A percentile compares a stretch with the other conserved stretches of the same genome.
Evolutionary conservation across 2,113 vertebrate genomes (phyloP).

Genomic region (Arvicanthis niloticus): DNA sequence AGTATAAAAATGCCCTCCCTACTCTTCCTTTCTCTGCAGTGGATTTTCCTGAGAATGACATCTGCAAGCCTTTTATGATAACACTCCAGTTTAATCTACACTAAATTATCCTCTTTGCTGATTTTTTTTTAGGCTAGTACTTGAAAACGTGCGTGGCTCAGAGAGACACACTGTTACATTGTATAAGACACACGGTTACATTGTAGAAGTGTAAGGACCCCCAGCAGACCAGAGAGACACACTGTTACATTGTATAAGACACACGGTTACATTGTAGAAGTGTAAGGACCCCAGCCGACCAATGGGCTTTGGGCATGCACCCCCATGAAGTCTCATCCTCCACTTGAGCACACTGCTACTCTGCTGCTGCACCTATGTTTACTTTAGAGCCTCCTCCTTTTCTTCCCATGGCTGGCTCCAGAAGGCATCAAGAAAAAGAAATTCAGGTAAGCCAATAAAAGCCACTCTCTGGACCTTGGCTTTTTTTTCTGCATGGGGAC

Average conservation of each 20-base stretch:
- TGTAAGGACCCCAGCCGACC: slow-evolving; percentile 79
- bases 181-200: slow-evolving; percentile 75
- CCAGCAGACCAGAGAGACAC: slow-evolving; percentile 83
- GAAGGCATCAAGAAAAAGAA: slow-evolving; percentile 71
- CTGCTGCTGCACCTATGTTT: slow-evolving; percentile 79
- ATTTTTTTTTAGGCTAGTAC: slow-evolving; percentile 62
- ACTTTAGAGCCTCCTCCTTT: slow-evolving; percentile 78
- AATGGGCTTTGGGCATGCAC: slow-evolving; percentile 74
- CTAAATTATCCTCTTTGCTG: slow-evolving; percentile 63
- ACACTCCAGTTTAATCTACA: slow-evolving; percentile 51
- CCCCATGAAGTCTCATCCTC: not conserved
- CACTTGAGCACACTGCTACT: slow-evolving; percentile 55
- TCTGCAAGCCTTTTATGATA: not conserved
- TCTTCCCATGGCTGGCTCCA: slow-evolving; percentile 75
- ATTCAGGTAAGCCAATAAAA: slow-evolving; percentile 58
- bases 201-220: slow-evolving; percentile 79
- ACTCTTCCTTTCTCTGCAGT: not conserved
- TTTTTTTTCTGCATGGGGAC: slow-evolving; percentile 81
- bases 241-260: slow-evolving; percentile 76
- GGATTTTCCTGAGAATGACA: slow-evolving; percentile 10
- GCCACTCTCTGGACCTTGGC: slow-evolving; percentile 70
- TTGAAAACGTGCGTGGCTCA: slow-evolving; percentile 80
- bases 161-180: slow-evolving; percentile 80
- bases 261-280: slow-evolving; percentile 77
- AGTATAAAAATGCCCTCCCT: not conserved